Evolutionary conservation across 1,140 invertebrate species (phyloP), one percentile per base, ranked within the genome.

Genomic region (Panagrolaimus sp.): DNA sequence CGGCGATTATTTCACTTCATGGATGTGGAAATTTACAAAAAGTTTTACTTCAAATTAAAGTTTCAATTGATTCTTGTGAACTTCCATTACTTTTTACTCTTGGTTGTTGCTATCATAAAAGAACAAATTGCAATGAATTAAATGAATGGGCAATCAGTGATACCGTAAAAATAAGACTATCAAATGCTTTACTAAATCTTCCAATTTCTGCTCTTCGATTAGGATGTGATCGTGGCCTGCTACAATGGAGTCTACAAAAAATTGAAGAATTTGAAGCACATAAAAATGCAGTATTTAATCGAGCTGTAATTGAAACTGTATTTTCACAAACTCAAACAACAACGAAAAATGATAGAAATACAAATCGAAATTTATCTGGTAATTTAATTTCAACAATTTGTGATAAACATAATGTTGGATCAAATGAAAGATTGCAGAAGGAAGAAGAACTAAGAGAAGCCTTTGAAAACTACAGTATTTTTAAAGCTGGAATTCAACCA

Each of bases 21-120:
- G 52, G 52, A n/a, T 58, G 52, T 58, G 52, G 52, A 8, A 28
- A 58, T 58, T n/a, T 58, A 5, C 52, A 58, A 58, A 26, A 21
- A 21, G 28, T 28, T 4, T 26, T 58, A 12, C n/a, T 58, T 21
- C 21, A 21, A 14, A n/a, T 58, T 21, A 26, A 26, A 10, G 28
- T 28, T 12, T 26, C 21, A 4, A 28, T 58, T 21, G 52, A 58
- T 58, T 28, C 21, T 4, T 3, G 12, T 1, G 15, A 58, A 21
- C 28, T 58, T 14, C 52, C 52, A 0, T 10, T 58, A 28, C 17
- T 58, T 1, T 21, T 58, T 28, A 58, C 52, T 21, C 21, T 58
- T 28, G 52, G 52, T 4, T 58, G 52, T n/a, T 58, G 52, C 17
- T 58, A 58, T 28, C 21, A 58, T 28, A 58, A 58, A 28, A 12